Percentiles rank a stretch among this genome's conserved stretches.
Evolutionary conservation across 2,797 vertebrate species (phyloP).

Genomic region (Falco naumanni): DNA sequence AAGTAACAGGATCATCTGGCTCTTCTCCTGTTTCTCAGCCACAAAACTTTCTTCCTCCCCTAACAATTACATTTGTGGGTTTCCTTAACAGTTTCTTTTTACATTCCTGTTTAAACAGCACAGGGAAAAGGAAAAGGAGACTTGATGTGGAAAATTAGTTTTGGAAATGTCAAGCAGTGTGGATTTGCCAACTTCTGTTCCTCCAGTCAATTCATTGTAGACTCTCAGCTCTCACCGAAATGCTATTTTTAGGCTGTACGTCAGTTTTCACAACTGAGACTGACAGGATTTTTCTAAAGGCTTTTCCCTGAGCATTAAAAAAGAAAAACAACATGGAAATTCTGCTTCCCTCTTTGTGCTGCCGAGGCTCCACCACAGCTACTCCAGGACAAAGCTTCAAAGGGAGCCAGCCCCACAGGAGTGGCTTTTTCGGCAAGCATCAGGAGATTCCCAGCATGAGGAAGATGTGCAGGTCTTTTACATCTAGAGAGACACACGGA

Average conservation of each 20-base stretch:
- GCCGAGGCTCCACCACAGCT: background rate
- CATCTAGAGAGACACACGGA: background rate
- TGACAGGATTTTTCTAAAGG: conserved; percentile 41
- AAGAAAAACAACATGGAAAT: background rate
- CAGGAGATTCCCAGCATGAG: background rate
- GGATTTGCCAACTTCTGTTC: conserved; percentile 46
- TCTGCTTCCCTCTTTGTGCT: background rate
- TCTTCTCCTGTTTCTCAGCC: conserved; percentile 52
- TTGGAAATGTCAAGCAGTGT: conserved; percentile 59
- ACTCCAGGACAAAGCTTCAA: conserved; percentile 1
- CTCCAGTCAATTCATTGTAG: conserved; percentile 34
- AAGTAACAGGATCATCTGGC: conserved; percentile 61
- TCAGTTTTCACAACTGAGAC: conserved; percentile 61
- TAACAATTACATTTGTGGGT: conserved; percentile 68
- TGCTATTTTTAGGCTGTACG: conserved; percentile 65
- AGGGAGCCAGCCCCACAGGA: background rate
- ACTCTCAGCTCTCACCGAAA: background rate
- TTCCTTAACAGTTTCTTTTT: conserved; percentile 73
- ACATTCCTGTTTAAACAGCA: conserved; percentile 74
- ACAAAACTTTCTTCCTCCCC: conserved; percentile 54
- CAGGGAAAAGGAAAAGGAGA: conserved; percentile 71
- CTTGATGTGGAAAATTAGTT: conserved; percentile 74
- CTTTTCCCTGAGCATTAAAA: conserved; percentile 28
- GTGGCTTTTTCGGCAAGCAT: background rate
- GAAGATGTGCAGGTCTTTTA: background rate